Percentiles rank a stretch among this genome's conserved stretches.
Evolutionary conservation across 2,888 invertebrate species (phyloP).

Genomic region (Ormyrus thymus): DNA sequence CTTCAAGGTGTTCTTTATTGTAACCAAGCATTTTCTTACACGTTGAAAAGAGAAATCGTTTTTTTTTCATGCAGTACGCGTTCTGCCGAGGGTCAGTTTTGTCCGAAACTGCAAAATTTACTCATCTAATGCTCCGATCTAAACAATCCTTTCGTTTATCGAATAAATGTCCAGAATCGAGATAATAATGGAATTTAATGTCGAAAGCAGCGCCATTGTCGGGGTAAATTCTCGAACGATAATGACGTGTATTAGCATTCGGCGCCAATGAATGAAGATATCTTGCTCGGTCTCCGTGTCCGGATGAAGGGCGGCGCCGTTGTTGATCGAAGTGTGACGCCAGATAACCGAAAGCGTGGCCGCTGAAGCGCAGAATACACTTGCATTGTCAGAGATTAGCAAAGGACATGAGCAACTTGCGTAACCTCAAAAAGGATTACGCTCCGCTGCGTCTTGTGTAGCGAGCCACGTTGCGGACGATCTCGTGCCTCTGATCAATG

Average conservation of each 20-base stretch:
- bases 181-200: no score
- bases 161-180: no score
- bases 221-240: neutral
- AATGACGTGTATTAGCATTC: conserved; percentile 30
- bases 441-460: conserved; percentile 60
- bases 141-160: no score
- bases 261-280: conserved; percentile 54
- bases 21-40: conserved; percentile 40
- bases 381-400: conserved; percentile 60
- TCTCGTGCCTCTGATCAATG: neutral
- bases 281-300: conserved; percentile 56
- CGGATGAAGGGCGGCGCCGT: conserved; percentile 65
- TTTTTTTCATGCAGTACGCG: conserved; percentile 12
- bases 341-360: conserved; percentile 70
- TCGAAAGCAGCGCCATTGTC: neutral
- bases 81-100: neutral
- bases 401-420: conserved; percentile 65
- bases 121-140: no score
- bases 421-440: conserved; percentile 68
- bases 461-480: neutral
- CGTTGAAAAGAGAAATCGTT: conserved; percentile 20
- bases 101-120: no score
- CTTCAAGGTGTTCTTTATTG: conserved; percentile 36
- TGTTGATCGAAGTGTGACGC: conserved; percentile 74
- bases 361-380: conserved; percentile 68